phyloP scores from a whole-genome alignment of 2,888 invertebrate genomes.

The Ochropacha duplaris region DNA sequence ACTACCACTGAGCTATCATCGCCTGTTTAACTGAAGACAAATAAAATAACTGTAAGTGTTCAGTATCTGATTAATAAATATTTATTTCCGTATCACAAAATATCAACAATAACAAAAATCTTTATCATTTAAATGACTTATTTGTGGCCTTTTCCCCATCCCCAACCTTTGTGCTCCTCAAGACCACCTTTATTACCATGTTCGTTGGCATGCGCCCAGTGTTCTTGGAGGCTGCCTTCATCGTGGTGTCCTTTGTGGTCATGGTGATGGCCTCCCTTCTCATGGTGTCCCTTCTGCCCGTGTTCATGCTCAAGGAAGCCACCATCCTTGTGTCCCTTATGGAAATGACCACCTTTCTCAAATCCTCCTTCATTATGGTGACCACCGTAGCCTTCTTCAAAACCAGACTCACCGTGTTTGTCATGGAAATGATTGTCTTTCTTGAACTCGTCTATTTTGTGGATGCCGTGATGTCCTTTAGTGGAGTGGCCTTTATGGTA shows the following conservation, averaged over 20 bases:
- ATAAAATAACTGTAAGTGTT: not conserved
- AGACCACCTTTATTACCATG: constrained; percentile 90
- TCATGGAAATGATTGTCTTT: constrained; percentile 94
- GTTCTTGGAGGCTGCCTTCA: constrained; percentile 88
- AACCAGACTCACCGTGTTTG: constrained; percentile 91
- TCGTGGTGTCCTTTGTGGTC: constrained; percentile 90
- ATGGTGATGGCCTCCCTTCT: constrained; percentile 90
- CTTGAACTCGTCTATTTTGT: constrained; percentile 92
- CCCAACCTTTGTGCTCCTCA: constrained; percentile 91
- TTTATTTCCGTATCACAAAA: constrained; percentile 58
- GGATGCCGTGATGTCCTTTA: constrained; percentile 92
- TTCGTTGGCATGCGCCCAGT: constrained; percentile 87
- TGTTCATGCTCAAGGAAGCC: constrained; percentile 90
- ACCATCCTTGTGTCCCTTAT: constrained; percentile 90
- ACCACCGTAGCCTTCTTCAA: constrained; percentile 90
- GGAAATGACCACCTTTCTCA: constrained; percentile 90
- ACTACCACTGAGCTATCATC: no score
- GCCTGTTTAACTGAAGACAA: not conserved
- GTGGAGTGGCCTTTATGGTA: constrained; percentile 93
- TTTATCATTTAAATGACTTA: constrained; percentile 28
- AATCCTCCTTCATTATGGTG: constrained; percentile 89
- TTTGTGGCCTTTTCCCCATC: constrained; percentile 80
- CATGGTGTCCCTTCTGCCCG: constrained; percentile 89
- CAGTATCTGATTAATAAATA: constrained; percentile 21
- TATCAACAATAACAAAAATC: constrained; percentile 63